phyloP scores from a whole-genome alignment of 2,797 vertebrate species.

The Rhabdophis nuchalis region DNA sequence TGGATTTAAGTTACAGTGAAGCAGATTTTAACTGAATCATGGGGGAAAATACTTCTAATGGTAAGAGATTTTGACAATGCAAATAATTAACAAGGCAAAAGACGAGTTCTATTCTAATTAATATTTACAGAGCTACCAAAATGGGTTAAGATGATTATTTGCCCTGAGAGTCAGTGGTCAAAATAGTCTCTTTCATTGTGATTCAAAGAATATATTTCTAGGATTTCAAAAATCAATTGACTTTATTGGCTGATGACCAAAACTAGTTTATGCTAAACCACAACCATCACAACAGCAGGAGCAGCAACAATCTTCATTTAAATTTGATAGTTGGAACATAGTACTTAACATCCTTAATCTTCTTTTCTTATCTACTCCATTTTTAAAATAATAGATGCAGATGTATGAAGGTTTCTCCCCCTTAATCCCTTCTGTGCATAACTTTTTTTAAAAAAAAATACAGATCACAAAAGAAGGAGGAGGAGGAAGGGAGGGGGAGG shows the following conservation, averaged over 20 bases:
- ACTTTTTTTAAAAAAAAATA: background rate
- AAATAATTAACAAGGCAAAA: background rate
- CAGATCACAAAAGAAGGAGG: background rate
- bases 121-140: background rate
- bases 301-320: background rate
- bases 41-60: background rate
- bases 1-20: background rate
- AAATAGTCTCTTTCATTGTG: background rate
- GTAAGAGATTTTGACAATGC: background rate
- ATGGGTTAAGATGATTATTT: background rate
- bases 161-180: background rate
- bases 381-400: background rate
- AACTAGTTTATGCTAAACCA: background rate
- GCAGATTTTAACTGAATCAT: background rate
- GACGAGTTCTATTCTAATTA: background rate
- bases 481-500: background rate
- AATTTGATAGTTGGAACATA: background rate
- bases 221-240: background rate
- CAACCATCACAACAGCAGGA: background rate
- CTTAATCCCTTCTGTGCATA: background rate
- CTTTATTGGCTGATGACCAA: background rate
- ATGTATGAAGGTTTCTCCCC: background rate
- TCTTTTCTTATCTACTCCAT: background rate
- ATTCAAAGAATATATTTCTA: background rate
- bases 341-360: background rate